These are phyloP conservation scores for Tapera naevia DNA, from an alignment of 2,797 vertebrate species.

Conservation along the genomic window DNA sequence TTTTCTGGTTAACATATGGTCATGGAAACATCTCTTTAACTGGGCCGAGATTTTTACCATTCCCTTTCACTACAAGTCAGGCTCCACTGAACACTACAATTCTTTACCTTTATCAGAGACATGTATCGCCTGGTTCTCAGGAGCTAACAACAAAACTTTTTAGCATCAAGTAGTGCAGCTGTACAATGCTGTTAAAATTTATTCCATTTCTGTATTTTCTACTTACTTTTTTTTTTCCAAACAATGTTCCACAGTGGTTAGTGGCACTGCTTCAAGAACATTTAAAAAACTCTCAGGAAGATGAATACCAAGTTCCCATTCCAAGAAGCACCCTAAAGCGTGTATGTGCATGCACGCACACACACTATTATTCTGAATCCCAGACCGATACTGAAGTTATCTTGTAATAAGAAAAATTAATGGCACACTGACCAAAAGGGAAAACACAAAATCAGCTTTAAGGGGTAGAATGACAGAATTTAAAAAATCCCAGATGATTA, in stretches of 20 bases:
- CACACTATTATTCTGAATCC: neutral
- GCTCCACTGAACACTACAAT: neutral
- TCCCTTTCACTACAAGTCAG: neutral
- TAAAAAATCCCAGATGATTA: neutral
- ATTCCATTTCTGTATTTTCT: neutral
- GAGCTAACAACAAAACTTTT: neutral
- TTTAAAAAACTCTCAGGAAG: neutral
- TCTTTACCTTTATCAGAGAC: neutral
- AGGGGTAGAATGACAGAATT: neutral
- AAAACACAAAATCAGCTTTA: neutral
- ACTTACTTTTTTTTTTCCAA: neutral
- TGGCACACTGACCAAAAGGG: neutral
- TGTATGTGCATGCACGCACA: no score
- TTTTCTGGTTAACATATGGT: neutral
- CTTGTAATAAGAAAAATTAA: neutral
- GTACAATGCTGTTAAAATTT: neutral
- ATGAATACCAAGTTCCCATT: neutral
- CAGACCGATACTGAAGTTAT: neutral
- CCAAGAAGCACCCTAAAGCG: neutral
- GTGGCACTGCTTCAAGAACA: neutral
- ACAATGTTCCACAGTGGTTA: neutral
- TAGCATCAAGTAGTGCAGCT: neutral
- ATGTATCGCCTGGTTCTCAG: neutral
- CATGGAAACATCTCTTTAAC: neutral
- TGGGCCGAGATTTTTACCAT: neutral